Percentiles rank a stretch among this genome's conserved stretches.
These are phyloP conservation scores for Diploptera punctata DNA, from an alignment of 2,888 invertebrate genomes.

Conservation along the genomic window DNA sequence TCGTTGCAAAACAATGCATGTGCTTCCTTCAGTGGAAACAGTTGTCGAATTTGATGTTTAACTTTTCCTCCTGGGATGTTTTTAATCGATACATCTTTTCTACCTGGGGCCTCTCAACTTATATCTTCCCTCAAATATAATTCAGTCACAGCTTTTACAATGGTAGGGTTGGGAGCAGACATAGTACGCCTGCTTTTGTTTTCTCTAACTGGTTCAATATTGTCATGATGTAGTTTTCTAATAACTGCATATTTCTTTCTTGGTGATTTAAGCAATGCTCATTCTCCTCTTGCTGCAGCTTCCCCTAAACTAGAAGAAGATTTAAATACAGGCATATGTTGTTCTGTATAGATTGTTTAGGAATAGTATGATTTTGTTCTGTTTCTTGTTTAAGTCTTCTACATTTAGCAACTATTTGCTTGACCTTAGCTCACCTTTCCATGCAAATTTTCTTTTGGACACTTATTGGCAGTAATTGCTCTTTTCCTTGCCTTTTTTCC, in stretches of 20 bases:
- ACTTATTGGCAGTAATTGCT: no score
- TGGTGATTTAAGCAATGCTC: not conserved
- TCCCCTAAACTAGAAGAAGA: not conserved
- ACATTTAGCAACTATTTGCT: no score
- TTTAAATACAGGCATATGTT: no score
- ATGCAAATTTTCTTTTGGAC: no score
- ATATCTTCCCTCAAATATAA: not conserved
- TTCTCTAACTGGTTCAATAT: not conserved
- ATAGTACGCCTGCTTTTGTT: not conserved
- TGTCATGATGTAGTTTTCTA: not conserved
- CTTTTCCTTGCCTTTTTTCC: no score
- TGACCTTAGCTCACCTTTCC: no score
- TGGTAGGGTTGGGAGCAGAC: not conserved
- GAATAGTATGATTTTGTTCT: no score
- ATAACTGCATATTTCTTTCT: not conserved
- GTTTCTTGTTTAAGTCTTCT: no score
- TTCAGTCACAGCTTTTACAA: not conserved
- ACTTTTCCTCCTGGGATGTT: not conserved
- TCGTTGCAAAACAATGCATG: conserved; percentile 8
- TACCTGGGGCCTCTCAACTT: not conserved
- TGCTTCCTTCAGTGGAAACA: not conserved
- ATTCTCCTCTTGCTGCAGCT: not conserved
- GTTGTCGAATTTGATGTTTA: conserved; percentile 4
- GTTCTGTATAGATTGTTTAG: no score
- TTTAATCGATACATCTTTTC: not conserved